Evolutionary conservation across 2,113 vertebrate genomes (phyloP).

Genomic region (Lycocorax pyrrhopterus): DNA sequence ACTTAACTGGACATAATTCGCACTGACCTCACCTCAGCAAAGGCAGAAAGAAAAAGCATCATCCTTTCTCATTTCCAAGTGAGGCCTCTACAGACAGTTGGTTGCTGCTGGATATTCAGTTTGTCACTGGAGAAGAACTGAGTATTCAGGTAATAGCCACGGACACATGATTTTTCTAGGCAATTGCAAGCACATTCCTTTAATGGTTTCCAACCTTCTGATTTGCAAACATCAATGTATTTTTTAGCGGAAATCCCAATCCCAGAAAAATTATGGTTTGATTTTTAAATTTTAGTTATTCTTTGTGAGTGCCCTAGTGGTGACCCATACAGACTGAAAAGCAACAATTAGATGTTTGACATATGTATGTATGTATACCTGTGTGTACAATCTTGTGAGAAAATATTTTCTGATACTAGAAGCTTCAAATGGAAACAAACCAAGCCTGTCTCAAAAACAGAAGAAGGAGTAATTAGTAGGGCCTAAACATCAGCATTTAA

Average conservation of each 20-base stretch:
- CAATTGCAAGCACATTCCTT: neutral
- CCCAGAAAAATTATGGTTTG: neutral
- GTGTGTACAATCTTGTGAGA: neutral
- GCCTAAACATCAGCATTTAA: neutral
- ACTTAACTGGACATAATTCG: neutral
- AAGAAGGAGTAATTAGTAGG: neutral
- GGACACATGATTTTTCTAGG: neutral
- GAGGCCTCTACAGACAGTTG: neutral
- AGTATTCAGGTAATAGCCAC: neutral
- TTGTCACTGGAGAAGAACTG: neutral
- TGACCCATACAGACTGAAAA: neutral
- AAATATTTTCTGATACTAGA: neutral
- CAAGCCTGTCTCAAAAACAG: neutral
- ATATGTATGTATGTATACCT: neutral
- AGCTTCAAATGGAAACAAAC: neutral
- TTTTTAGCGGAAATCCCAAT: neutral
- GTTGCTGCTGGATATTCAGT: neutral
- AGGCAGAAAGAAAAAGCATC: neutral
- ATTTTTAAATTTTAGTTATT: neutral
- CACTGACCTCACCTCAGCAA: neutral
- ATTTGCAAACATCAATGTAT: neutral
- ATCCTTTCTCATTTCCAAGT: neutral
- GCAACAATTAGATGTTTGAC: neutral
- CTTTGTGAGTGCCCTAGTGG: neutral
- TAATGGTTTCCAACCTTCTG: neutral